Evolutionary conservation across 2,888 invertebrate species (phyloP), one percentile per base, ranked within the genome.

Genomic region (Eulithis testata): DNA sequence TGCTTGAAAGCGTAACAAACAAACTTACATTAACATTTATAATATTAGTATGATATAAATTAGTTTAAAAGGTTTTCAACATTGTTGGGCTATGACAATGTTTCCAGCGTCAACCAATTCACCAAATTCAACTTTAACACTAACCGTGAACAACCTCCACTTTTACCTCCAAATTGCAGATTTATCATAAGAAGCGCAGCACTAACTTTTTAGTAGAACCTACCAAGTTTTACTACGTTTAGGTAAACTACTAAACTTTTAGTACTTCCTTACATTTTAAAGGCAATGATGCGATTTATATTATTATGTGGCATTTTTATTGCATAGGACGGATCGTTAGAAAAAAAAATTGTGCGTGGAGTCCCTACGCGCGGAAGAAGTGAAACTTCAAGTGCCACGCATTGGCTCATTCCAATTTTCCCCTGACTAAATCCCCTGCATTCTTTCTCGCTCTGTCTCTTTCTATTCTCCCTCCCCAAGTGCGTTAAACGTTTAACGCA

Each of bases 41-140:
- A n/a, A n/a, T n/a, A n/a, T n/a, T n/a, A n/a, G n/a, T n/a, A n/a
- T n/a, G n/a, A n/a, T n/a, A n/a, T n/a, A 84, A 88, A 87, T 87
- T 87, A 85, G 78, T 79, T 73, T 74, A 68, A 69, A 75, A 76
- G 76, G 76, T 78, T 40, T 74, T 80, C 70, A 66, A 74, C 81
- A 78, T 73, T 82, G 80, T 82, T 69, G 72, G 62, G 60, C 56
- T 9, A 66, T 68, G 72, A 84, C 84, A 77, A 79, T 80, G 83
- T 83, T 73, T 70, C 55, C 65, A 72, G 60, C 72, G 69, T 75
- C 72, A 73, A n/a, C n/a, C n/a, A n/a, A n/a, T n/a, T n/a, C n/a
- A n/a, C n/a, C n/a, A 73, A 72, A 73, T 74, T 72, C 53, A 67
- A 71, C 60, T 73, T 75, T 66, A 44, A 45, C 66, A 62, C 64